Evolutionary conservation across 1,140 invertebrate genomes (phyloP).

Genomic region (Drosophila ambigua): DNA sequence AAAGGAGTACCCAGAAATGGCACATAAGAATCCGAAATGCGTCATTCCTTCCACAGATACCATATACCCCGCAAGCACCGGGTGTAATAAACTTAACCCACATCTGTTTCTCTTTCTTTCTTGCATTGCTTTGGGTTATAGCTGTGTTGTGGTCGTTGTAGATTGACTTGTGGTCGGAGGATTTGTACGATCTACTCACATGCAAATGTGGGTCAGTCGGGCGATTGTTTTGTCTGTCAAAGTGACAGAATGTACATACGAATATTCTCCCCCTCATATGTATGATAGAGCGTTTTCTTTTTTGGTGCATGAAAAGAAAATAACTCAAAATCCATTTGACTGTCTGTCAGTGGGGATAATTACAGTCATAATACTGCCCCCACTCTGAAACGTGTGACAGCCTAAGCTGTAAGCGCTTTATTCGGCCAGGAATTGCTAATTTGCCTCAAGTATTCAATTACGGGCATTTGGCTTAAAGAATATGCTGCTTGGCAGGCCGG

Average conservation of each 20-base stretch:
- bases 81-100: conserved; percentile 25
- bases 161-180: conserved; percentile 39
- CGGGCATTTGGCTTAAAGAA: no score
- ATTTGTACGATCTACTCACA: conserved; percentile 19
- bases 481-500: no score
- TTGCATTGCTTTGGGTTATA: conserved; percentile 15
- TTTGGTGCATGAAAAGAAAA: conserved; percentile 17
- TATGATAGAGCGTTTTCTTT: not conserved
- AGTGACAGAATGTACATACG: conserved; percentile 18
- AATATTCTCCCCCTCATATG: not conserved
- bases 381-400: no score
- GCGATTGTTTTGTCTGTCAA: conserved; percentile 22
- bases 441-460: no score
- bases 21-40: no score
- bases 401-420: no score
- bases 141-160: conserved; percentile 29
- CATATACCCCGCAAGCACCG: no score
- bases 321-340: not conserved
- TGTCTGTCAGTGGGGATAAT: not conserved
- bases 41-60: no score
- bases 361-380: conserved; percentile 6
- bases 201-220: conserved; percentile 29
- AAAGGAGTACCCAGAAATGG: no score
- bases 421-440: no score
- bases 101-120: conserved; percentile 24